phyloP scores from a whole-genome alignment of 2,797 vertebrate genomes.

The Myotis myotis region DNA sequence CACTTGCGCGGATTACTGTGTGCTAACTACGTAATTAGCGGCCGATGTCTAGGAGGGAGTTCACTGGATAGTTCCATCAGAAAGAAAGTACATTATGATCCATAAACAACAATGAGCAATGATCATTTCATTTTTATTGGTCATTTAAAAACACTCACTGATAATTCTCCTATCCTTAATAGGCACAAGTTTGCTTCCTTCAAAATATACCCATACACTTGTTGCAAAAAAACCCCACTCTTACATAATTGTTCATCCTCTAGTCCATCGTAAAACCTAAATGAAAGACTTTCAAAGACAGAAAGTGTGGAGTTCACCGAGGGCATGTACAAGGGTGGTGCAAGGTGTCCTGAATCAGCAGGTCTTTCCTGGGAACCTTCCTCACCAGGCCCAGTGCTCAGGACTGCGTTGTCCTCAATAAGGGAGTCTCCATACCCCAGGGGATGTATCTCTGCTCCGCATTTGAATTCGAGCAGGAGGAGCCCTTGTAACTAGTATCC shows the following conservation, averaged over 20 bases:
- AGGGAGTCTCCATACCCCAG: background rate
- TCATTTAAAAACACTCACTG: conserved; percentile 76
- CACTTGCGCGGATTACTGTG: conserved; percentile 54
- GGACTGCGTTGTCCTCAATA: background rate
- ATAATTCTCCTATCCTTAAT: conserved; percentile 71
- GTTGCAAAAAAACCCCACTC: background rate
- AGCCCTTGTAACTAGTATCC: background rate
- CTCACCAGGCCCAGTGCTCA: background rate
- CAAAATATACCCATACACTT: conserved; percentile 55
- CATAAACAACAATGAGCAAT: conserved; percentile 77
- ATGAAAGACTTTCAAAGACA: conserved; percentile 32
- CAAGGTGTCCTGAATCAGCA: background rate
- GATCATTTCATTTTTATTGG: conserved; percentile 79
- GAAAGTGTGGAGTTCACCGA: background rate
- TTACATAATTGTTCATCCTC: conserved; percentile 23
- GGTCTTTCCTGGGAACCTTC: background rate
- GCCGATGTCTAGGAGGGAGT: conserved; percentile 38
- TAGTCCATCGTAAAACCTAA: background rate
- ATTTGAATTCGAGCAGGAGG: background rate
- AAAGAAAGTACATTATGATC: conserved; percentile 67
- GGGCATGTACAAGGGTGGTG: background rate
- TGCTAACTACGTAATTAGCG: conserved; percentile 66
- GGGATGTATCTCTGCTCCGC: background rate
- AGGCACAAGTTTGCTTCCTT: conserved; percentile 69
- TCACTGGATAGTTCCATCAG: conserved; percentile 60